Base-by-base conservation (phyloP, 2,797 vertebrate species). In the Sciurus vulgaris region DNA sequence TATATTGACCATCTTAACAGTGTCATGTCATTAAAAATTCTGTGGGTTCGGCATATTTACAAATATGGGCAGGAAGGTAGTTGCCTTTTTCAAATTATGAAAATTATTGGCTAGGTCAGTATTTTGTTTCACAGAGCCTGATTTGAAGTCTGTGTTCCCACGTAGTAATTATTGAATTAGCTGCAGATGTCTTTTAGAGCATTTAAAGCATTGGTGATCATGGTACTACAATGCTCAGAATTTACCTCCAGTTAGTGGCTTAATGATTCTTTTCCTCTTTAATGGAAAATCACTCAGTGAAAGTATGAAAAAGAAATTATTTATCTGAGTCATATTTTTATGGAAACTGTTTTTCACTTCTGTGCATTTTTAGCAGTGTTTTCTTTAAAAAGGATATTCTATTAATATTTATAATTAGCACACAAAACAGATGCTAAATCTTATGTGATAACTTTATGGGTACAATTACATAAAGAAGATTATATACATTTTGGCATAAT, bases 351-450 rank as follows among this genome's bases (percentile, higher is more conserved):
- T 96, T 95, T 96, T 92, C 81, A 93, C 81, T 92, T 97, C 78
- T 65, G 20, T 92, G 38, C 94, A 95, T 95, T 97, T 98, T 97
- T 95, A 96, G 95, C 92, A 96, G 65, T 91, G 79, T 94, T 97
- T 96, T 87, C 85, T 96, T 96, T 96, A 74, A 96, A 95, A 94
- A 92, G 76, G 73, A 86, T 93, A 86, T 95, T 96, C 96, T 97
- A 97, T 97, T 97, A 97, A 97, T 98, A 97, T 97, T 97, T 97
- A 97, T 97, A 97, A 98, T 97, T 97, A 92, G 95, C 95, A 94
- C 94, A 96, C 76, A 93, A 97, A 97, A 82, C 96, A 98, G 96
- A 97, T 96, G 94, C 96, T 97, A 93, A 95, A 94, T 59, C 20
- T 30, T 9, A 72, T 89, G 54, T 85, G 97, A 74, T 83, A 97